phyloP scores from a whole-genome alignment of 2,113 vertebrate genomes.

The Anser cygnoides region DNA sequence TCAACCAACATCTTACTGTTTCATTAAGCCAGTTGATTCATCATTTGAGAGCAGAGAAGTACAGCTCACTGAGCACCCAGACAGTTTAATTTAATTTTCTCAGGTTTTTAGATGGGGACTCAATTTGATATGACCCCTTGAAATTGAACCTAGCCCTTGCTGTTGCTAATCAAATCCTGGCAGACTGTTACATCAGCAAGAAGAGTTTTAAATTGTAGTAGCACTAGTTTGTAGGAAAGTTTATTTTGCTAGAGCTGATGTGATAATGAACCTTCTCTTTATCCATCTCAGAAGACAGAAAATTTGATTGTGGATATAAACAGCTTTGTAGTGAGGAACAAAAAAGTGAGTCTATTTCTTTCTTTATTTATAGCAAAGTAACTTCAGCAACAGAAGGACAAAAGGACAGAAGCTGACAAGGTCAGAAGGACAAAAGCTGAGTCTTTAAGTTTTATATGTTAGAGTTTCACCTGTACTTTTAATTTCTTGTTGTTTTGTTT shows the following conservation, averaged over 20 bases:
- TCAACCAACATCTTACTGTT: slow-evolving; percentile 22
- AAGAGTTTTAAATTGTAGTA: slow-evolving; percentile 33
- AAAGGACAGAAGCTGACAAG: background rate
- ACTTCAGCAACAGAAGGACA: background rate
- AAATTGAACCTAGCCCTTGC: slow-evolving; percentile 44
- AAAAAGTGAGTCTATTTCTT: background rate
- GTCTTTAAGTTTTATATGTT: background rate
- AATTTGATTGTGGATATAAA: slow-evolving; percentile 19
- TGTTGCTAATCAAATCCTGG: slow-evolving; percentile 54
- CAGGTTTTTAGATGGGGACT: slow-evolving; percentile 46
- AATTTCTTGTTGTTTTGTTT: background rate
- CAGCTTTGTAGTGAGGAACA: background rate
- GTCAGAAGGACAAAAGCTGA: background rate
- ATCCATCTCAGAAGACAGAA: slow-evolving; percentile 31
- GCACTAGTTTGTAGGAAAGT: slow-evolving; percentile 29
- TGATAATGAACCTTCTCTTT: slow-evolving; percentile 43
- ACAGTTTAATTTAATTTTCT: slow-evolving; percentile 69
- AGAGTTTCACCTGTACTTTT: background rate
- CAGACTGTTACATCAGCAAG: background rate
- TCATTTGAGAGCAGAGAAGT: slow-evolving; percentile 23
- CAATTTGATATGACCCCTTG: slow-evolving; percentile 57
- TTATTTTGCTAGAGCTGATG: slow-evolving; percentile 30
- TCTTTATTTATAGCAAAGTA: background rate
- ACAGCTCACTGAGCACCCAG: slow-evolving; percentile 39
- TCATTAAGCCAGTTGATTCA: slow-evolving; percentile 56